Evolutionary conservation across 2,113 vertebrate genomes (phyloP), one percentile per base, ranked within the genome.

Genomic region (Cryptotis parvus): DNA sequence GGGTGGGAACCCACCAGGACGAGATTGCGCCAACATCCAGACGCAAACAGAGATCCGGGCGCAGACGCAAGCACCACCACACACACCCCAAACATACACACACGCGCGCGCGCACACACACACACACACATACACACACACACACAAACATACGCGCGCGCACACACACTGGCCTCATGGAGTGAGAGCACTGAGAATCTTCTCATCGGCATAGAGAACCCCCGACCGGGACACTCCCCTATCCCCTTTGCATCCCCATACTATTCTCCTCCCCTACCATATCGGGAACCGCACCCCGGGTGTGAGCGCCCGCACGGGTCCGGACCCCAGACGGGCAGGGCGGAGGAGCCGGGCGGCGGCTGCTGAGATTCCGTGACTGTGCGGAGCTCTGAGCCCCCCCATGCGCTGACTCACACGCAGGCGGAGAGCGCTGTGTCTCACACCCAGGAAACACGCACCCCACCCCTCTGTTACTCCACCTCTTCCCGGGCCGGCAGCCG

Each of bases 351-450:
- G 31, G 63, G 91, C 61, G n/a, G 24, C 77, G 94, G 95, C 45
- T 49, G 52, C 20, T 79, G 96, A 49, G 92, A 91, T 55, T 93
- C 84, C 84, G 91, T 84, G 95, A 93, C 95, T 94, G 14, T 70
- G 1, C 14, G 31, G 33, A 84, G 93, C 87, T 61, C 73, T 77
- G 41, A n/a, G 69, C 37, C n/a, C 86, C 90, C 61, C 69, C n/a
- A 80, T 77, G 49, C 78, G 91, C 95, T 94, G 94, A 96, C 94
- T 95, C 92, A 95, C 91, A 73, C 37, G 26, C 85, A 26, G 69
- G 90, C 33, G 72, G 65, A 87, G 88, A 31, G 73, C 88, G 84
- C 88, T 61, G n/a, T 49, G 91, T 94, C 96, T 93, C 89, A 65
- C 92, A 94, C 95, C 77, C 65, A 3, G 2, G 85, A 68, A 84